Evolutionary conservation across 2,113 vertebrate genomes (phyloP).

Genomic region (Myocastor coypus): DNA sequence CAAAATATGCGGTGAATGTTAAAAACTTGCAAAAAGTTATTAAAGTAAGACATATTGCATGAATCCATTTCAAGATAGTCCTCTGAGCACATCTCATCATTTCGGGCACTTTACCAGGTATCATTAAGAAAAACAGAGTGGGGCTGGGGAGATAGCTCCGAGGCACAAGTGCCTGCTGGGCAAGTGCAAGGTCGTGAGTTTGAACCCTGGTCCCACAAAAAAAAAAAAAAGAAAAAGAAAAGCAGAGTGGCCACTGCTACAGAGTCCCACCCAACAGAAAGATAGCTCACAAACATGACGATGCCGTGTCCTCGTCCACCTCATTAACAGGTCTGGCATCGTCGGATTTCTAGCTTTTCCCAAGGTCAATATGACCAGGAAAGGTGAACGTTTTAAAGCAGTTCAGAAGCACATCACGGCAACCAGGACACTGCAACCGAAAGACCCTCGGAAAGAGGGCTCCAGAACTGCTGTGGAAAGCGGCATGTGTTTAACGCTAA

Average conservation of each 20-base stretch:
- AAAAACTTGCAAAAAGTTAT: neutral
- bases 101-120: neutral
- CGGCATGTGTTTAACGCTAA: neutral
- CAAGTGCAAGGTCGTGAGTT: no score
- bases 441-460: neutral
- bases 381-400: neutral
- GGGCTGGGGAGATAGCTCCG: no score
- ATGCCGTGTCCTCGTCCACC: neutral
- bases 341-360: neutral
- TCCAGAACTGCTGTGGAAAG: neutral
- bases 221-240: no score
- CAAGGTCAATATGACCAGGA: neutral
- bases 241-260: no score
- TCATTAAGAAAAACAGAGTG: neutral
- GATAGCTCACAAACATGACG: neutral
- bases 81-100: neutral
- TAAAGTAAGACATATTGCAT: neutral
- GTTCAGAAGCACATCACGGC: neutral
- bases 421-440: neutral
- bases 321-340: neutral
- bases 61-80: neutral
- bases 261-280: neutral
- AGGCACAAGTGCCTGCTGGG: no score
- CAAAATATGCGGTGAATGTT: neutral
- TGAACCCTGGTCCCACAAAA: no score